phyloP scores from a whole-genome alignment of 2,888 invertebrate genomes.

The Tridacna crocea region DNA sequence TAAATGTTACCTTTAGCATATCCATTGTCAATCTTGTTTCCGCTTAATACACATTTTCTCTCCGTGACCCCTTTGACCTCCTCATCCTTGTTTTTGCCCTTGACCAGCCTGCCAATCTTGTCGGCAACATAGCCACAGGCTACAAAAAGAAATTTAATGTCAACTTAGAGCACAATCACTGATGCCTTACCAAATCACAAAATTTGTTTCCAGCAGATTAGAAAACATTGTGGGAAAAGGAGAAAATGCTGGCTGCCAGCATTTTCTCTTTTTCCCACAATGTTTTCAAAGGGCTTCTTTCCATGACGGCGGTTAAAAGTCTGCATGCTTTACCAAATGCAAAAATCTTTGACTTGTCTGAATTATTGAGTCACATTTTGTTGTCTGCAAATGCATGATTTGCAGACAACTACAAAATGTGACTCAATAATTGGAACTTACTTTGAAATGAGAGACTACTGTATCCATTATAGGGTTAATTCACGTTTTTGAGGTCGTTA shows the following conservation, averaged over 20 bases:
- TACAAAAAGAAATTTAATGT: constrained; percentile 44
- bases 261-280: not conserved
- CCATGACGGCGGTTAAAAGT: too few relatives aligned
- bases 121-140: constrained; percentile 66
- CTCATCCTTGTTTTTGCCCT: constrained; percentile 46
- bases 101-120: constrained; percentile 56
- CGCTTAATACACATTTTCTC: constrained; percentile 54
- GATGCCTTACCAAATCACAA: not conserved
- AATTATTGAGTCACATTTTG: too few relatives aligned
- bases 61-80: constrained; percentile 54
- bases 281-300: too few relatives aligned
- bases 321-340: too few relatives aligned
- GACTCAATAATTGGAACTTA: too few relatives aligned
- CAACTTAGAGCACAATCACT: not conserved
- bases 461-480: too few relatives aligned
- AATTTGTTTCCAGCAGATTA: not conserved
- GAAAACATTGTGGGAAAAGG: not conserved
- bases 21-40: constrained; percentile 32
- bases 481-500: too few relatives aligned
- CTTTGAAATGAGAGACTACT: too few relatives aligned
- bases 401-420: too few relatives aligned
- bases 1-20: not conserved
- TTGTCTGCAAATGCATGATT: too few relatives aligned
- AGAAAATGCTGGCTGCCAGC: not conserved
- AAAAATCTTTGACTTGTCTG: too few relatives aligned